These are phyloP conservation scores for Netelia inedita DNA, from an alignment of 2,888 invertebrate genomes.

Conservation along the genomic window DNA sequence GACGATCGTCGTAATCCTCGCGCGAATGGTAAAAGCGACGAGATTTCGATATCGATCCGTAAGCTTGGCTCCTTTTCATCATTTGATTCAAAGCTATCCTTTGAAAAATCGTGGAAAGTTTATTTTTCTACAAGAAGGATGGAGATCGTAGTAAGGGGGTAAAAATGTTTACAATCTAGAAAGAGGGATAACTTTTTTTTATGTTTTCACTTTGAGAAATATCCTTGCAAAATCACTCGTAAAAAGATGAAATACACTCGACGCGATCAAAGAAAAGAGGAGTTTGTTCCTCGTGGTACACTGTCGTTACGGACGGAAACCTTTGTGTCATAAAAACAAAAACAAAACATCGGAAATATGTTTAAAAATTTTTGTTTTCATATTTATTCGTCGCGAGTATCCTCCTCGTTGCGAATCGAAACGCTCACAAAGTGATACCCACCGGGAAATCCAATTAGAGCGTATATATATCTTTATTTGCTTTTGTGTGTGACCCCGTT, in stretches of 20 bases:
- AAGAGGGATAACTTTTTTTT: slow-evolving; percentile 13
- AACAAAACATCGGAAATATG: neutral
- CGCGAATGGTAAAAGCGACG: neutral
- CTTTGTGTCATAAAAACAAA: neutral
- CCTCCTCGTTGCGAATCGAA: slow-evolving; percentile 21
- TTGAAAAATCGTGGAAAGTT: neutral
- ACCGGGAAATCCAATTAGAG: slow-evolving; percentile 43
- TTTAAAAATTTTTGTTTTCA: neutral
- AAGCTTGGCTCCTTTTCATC: neutral
- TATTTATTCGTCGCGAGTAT: slow-evolving; percentile 17
- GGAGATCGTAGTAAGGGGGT: too few relatives aligned
- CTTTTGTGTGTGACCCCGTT: neutral
- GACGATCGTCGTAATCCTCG: slow-evolving; percentile 12
- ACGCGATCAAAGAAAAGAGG: neutral
- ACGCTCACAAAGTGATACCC: slow-evolving; percentile 28
- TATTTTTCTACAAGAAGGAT: too few relatives aligned
- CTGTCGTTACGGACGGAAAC: neutral
- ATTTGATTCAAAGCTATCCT: neutral
- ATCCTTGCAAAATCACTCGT: slow-evolving; percentile 21
- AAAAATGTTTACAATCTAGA: too few relatives aligned
- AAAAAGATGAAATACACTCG: slow-evolving; percentile 48
- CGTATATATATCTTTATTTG: neutral
- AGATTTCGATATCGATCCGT: slow-evolving; percentile 11
- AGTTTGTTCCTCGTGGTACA: neutral
- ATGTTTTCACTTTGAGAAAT: slow-evolving; percentile 13